A percentile compares a stretch with the other conserved stretches of the same genome.
Evolutionary conservation across 1,140 invertebrate genomes (phyloP).

Genomic region (Caenorhabditis latens): DNA sequence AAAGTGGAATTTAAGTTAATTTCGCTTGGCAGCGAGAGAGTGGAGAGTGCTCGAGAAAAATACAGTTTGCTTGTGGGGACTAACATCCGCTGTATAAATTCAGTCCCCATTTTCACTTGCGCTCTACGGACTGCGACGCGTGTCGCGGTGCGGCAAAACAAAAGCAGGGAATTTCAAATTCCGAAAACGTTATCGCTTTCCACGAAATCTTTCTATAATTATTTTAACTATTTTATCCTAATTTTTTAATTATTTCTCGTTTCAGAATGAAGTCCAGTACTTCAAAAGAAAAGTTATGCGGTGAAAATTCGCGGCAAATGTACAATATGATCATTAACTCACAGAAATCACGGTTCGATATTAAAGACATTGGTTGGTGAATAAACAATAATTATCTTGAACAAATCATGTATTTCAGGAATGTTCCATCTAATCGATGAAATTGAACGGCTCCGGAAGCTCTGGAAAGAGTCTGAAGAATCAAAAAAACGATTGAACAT

Average conservation of each 20-base stretch:
- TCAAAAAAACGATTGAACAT: conserved; percentile 15
- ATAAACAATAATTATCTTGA: background rate
- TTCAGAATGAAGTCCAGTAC: conserved; percentile 49
- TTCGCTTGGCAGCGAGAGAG: background rate
- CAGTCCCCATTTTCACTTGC: background rate
- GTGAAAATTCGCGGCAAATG: conserved; percentile 26
- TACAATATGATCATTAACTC: conserved; percentile 47
- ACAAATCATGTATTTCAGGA: background rate
- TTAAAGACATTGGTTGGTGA: conserved; percentile 23
- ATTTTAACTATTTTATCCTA: background rate
- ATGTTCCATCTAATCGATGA: conserved; percentile 40
- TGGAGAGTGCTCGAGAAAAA: no score
- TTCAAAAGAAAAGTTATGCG: conserved; percentile 44
- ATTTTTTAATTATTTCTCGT: background rate
- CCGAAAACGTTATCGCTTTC: background rate
- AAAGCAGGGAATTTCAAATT: conserved; percentile 27
- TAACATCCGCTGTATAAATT: background rate
- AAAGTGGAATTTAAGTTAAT: background rate
- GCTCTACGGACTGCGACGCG: background rate
- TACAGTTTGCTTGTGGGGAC: background rate
- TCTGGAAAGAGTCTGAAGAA: conserved; percentile 39
- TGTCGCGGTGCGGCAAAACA: background rate
- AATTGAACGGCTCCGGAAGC: conserved; percentile 43
- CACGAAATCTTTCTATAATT: background rate
- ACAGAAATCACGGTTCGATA: conserved; percentile 16